Base-by-base conservation (phyloP, 2,797 vertebrate genomes). In the Pyrocephalus nanus region DNA sequence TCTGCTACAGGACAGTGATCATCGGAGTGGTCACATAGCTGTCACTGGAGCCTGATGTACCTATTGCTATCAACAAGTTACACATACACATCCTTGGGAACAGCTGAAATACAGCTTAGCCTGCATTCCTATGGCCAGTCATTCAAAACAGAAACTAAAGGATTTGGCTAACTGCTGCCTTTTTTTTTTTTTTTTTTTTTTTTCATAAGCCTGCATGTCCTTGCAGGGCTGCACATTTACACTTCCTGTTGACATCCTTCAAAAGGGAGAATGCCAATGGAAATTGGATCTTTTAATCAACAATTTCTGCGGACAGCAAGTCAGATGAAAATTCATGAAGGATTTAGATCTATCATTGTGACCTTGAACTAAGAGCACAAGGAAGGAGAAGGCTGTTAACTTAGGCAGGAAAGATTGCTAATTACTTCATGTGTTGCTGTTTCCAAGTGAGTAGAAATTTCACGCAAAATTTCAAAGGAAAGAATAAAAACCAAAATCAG, bases 91-190 rank as follows among this genome's bases (percentile, higher is more conserved):
- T 89, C 90, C 78, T 86, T 95, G 92, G 80, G 88, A 96, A 92
- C 71, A 92, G 90, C 86, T 76, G 90, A 95, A 96, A 87, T 83
- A 74, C 77, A 89, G 93, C 95, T 92, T 85, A 93, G 84, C 93
- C 87, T 50, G 89, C 91, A 96, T 96, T 95, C 91, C 94, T 96
- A 95, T 94, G 93, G 93, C 95, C 95, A 97, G 92, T 94, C 95
- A 97, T 81, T 96, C 93, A 96, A 93, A 97, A 94, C 88, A 95
- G 94, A 96, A 96, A 95, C 80, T 38, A 87, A 96, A 93, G 91
- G 82, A 95, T 95, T 96, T 96, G 91, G 92, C 91, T 96, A 95
- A 96, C 95, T 94, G 88, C 82, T 80, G n/a, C 10, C 7, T 45
- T 69, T 58, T 26, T 75, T 47, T n/a, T 40, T 71, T 38, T 40